phyloP scores from a whole-genome alignment of 1,140 invertebrate genomes.

The Drosophila paulistorum region DNA sequence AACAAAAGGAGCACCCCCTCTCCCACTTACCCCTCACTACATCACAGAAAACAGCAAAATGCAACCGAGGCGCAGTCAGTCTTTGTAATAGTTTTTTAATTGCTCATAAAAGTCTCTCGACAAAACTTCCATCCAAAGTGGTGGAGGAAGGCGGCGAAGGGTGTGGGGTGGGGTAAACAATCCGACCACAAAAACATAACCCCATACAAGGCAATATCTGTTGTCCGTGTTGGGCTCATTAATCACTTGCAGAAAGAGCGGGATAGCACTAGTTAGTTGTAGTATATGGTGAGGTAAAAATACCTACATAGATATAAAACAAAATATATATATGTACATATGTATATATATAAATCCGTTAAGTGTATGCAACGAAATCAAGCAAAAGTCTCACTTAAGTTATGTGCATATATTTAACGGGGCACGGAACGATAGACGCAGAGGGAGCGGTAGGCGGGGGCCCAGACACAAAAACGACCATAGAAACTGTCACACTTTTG shows the following conservation, averaged over 20 bases:
- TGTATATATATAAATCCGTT: constrained; percentile 46
- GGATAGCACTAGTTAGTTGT: background rate
- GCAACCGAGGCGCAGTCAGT: constrained; percentile 33
- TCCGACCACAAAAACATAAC: constrained; percentile 20
- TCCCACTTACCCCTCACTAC: too few relatives aligned
- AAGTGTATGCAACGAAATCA: constrained; percentile 66
- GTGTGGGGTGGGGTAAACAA: background rate
- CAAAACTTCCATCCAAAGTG: constrained; percentile 31
- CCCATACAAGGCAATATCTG: constrained; percentile 51
- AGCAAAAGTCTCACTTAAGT: constrained; percentile 50
- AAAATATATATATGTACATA: too few relatives aligned
- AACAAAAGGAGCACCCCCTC: constrained; percentile 31
- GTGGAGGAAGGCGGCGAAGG: background rate
- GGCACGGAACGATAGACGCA: background rate
- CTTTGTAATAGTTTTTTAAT: constrained; percentile 72
- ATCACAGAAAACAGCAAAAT: constrained; percentile 43
- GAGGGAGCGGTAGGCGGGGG: constrained; percentile 4
- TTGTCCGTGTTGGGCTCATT: constrained; percentile 38
- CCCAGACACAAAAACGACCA: constrained; percentile 5
- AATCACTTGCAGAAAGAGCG: constrained; percentile 26
- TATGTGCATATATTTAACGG: constrained; percentile 68
- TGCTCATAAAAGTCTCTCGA: constrained; percentile 62
- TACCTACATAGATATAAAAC: background rate
- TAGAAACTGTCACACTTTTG: constrained; percentile 5
- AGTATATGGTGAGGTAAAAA: constrained; percentile 46